A percentile compares a stretch with the other conserved stretches of the same genome.
Evolutionary conservation across 2,888 invertebrate species (phyloP).

Genomic region (Ectobius pallidus): DNA sequence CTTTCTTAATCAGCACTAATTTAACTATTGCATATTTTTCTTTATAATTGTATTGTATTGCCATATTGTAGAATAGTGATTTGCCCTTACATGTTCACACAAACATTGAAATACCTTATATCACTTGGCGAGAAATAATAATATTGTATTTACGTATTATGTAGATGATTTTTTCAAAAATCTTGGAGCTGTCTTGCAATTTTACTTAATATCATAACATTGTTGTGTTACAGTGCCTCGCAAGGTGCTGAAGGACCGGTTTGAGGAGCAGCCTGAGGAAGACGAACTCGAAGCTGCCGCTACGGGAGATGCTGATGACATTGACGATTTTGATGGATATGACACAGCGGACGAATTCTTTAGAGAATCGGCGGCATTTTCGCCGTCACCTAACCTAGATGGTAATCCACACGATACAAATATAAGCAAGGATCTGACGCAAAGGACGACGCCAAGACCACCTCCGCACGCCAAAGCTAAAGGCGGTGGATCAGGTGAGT

Average conservation of each 20-base stretch:
- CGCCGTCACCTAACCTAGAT: constrained; percentile 59
- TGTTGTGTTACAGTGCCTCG: constrained; percentile 79
- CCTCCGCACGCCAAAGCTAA: constrained; percentile 32
- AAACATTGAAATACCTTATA: too few relatives aligned
- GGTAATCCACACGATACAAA: constrained; percentile 22
- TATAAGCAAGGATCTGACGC: constrained; percentile 20
- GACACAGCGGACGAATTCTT: constrained; percentile 59
- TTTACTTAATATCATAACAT: too few relatives aligned
- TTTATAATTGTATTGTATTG: too few relatives aligned
- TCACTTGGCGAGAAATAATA: too few relatives aligned
- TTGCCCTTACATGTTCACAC: too few relatives aligned
- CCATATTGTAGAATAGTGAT: too few relatives aligned
- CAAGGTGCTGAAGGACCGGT: constrained; percentile 81
- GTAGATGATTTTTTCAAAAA: too few relatives aligned
- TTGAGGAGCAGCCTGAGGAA: constrained; percentile 77
- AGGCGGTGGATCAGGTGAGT: constrained; percentile 48
- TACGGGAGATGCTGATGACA: constrained; percentile 53
- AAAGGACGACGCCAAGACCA: constrained; percentile 26
- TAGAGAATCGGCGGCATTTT: constrained; percentile 62
- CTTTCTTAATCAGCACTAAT: too few relatives aligned
- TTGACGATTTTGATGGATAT: constrained; percentile 57
- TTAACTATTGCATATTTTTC: too few relatives aligned
- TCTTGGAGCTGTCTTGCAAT: too few relatives aligned
- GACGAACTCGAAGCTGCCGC: constrained; percentile 67
- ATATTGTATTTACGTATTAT: too few relatives aligned